Base-by-base conservation (phyloP, 2,113 vertebrate species). In the Megaceryle maxima region DNA sequence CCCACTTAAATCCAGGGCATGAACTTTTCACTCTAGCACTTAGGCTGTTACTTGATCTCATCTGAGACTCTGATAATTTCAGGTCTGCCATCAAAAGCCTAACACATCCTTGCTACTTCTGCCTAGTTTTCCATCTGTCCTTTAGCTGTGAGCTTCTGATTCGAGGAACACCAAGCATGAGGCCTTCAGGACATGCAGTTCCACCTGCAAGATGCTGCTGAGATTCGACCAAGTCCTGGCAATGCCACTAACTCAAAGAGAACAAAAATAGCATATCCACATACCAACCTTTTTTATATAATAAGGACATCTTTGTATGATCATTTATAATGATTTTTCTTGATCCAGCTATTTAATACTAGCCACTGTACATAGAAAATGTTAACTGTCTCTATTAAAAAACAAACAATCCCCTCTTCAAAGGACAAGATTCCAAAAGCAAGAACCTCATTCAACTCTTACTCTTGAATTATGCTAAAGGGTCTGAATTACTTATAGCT, bases 361-460 rank as follows among this genome's bases (percentile, higher is more conserved):
- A 44, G 46, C 31, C 24, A 28, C 24, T 33, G 17, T 70, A n/a
- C n/a, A 63, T 0, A 35, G 17, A 59, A 81, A 60, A 11, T 9
- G 5, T 63, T 68, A 29, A 68, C 1, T 17, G 10, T 10, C 15
- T 48, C 31, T n/a, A 8, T 50, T 46, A 56, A n/a, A 90, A 87
- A 60, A 1, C 24, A 69, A 63, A 6, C 7, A 48, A 25, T 1
- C 2, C 16, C 18, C 2, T 2, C 5, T 2, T 9, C n/a, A n/a
- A 73, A 59, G 17, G 10, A 22, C 41, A 84, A 44, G 19, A 31
- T 16, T 73, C 19, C 57, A 59, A 76, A 72, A 59, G n/a, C 37
- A 67, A 79, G 28, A 72, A 24, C 10, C 8, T 92, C 43, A 50
- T 39, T 48, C 33, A 72, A 11, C 14, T 68, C 63, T 64, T 48